Base-by-base conservation (phyloP, 2,888 invertebrate species). In the Oligia latruncula region DNA sequence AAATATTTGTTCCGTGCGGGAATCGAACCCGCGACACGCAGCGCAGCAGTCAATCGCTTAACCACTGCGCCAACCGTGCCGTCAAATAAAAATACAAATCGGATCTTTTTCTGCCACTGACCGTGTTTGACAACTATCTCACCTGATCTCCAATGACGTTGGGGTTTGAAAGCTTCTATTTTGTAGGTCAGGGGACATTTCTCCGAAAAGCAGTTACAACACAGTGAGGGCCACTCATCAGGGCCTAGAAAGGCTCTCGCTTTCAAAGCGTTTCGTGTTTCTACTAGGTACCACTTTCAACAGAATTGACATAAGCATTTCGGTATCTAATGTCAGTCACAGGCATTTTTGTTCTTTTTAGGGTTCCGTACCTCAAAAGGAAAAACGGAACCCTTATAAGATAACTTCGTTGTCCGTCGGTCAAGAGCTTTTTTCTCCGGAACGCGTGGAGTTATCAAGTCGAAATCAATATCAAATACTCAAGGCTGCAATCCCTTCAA, bases 41-140 rank as follows among this genome's bases (percentile, higher is more conserved):
- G 29, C 29, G 29, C 0, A 1, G 29, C 29, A 29, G 29, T 29
- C 29, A 29, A 29, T n/a, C n/a, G n/a, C n/a, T n/a, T n/a, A n/a
- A n/a, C n/a, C n/a, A n/a, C n/a, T n/a, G n/a, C n/a, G 29, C 29
- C 29, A 29, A 29, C 29, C 29, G 29, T 29, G 29, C 29, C 29
- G 29, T 29, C 29, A 29, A 29, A 29, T 29, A 29, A 29, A 49
- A 23, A 46, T 79, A 23, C 13, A 76, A 65, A 77, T 58, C 46
- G 8, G 9, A 3, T 74, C 62, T 82, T 82, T 40, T 35, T 82
- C 0, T n/a, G 20, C 5, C 6, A 23, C 8, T 46, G 8, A 17
- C 29, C 13, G 4, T 35, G 46, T 78, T 81, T 29, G 60, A 43
- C 49, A 17, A 40, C 20, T 62, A 82, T 70, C 17, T 11, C 13